Conservation (phyloP, 2,797 vertebrate genomes). For the Eremophila alpestris region DNA sequence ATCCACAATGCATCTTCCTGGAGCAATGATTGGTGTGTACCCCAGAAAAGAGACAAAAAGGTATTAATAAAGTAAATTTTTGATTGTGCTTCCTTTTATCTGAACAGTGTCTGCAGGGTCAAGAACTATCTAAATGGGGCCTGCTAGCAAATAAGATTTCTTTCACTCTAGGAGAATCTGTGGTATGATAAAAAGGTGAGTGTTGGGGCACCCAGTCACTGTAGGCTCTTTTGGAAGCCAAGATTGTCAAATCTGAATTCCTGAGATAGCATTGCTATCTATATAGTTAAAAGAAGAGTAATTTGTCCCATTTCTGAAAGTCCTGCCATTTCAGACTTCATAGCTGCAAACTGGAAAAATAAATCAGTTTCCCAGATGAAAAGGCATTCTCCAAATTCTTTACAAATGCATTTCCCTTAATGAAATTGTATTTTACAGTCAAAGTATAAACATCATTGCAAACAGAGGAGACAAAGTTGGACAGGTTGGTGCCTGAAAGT, state of each 20-base stretch:
- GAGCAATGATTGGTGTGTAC: background rate
- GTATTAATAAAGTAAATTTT: background rate
- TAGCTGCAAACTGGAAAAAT: background rate
- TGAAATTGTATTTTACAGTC: background rate
- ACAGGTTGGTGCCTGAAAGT: background rate
- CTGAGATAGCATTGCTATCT: background rate
- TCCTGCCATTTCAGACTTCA: background rate
- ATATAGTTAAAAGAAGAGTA: background rate
- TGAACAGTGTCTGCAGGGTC: background rate
- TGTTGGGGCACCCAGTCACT: background rate
- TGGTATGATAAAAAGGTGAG: background rate
- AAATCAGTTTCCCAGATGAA: background rate
- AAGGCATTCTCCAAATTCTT: background rate
- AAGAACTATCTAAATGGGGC: background rate
- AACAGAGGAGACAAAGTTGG: background rate
- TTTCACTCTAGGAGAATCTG: background rate
- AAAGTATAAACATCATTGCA: background rate
- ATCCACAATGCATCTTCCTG: background rate
- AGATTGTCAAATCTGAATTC: background rate
- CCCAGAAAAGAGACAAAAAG: background rate
- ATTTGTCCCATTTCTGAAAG: background rate
- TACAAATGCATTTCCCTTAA: background rate
- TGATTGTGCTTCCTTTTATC: background rate
- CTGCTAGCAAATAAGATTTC: background rate
- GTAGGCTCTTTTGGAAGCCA: background rate